These are phyloP conservation scores for Atherix ibis DNA, from an alignment of 2,888 invertebrate species.

Conservation along the genomic window DNA sequence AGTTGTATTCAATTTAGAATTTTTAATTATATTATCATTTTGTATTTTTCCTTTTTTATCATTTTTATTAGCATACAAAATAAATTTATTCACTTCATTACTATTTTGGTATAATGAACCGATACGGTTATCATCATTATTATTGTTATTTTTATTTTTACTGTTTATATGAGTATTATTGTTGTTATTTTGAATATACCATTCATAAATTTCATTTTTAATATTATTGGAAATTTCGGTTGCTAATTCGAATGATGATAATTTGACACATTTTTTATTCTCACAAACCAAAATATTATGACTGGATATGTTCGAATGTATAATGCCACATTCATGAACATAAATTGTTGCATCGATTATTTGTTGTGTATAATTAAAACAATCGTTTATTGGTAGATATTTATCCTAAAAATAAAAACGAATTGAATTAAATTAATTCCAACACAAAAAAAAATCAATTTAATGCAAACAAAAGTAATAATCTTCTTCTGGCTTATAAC, in stretches of 20 bases:
- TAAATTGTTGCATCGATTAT: slow-evolving; percentile 35
- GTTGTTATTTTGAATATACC: too few relatives aligned
- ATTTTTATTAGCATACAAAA: not conserved
- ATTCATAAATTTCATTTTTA: slow-evolving; percentile 5
- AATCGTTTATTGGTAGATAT: slow-evolving; percentile 30
- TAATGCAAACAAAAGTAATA: slow-evolving; percentile 1
- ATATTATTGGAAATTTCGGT: slow-evolving; percentile 8
- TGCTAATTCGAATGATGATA: slow-evolving; percentile 31
- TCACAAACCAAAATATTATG: slow-evolving; percentile 29
- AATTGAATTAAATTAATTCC: too few relatives aligned
- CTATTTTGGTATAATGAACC: too few relatives aligned
- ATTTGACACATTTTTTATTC: slow-evolving; percentile 27
- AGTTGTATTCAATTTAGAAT: slow-evolving; percentile 1
- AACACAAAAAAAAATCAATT: not conserved
- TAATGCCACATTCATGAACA: slow-evolving; percentile 35
- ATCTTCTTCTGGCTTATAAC: not conserved
- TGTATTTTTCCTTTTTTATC: slow-evolving; percentile 3
- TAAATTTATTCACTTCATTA: slow-evolving; percentile 3
- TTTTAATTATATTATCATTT: slow-evolving; percentile 5
- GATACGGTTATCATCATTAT: not conserved
- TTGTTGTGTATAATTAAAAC: slow-evolving; percentile 24
- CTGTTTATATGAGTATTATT: not conserved
- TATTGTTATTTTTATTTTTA: not conserved
- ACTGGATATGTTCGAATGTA: slow-evolving; percentile 36
- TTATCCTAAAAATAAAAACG: slow-evolving; percentile 17